Conservation (phyloP, 2,113 vertebrate species). For the Pampusana beccarii region DNA sequence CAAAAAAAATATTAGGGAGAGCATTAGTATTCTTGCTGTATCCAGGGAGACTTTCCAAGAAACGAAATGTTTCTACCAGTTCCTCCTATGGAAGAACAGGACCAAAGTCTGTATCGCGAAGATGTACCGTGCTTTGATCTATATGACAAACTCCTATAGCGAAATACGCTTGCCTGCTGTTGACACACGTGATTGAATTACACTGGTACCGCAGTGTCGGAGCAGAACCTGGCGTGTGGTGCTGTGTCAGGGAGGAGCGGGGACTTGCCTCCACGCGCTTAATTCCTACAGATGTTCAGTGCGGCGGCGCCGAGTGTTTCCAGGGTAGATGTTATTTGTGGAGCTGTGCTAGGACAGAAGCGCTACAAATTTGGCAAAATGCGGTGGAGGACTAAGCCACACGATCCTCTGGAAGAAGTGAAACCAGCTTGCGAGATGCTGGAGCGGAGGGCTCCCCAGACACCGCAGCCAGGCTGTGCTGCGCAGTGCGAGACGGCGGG, state of each 20-base stretch:
- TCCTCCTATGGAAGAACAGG: neutral
- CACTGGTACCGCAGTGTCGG: rapidly evolving
- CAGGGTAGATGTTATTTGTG: neutral
- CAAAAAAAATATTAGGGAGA: neutral
- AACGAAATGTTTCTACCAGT: neutral
- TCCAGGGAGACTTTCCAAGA: neutral
- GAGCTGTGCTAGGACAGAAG: neutral
- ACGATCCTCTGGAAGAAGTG: neutral
- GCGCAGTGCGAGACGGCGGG: neutral
- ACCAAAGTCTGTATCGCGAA: neutral
- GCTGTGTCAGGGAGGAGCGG: neutral
- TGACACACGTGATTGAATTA: rapidly evolving
- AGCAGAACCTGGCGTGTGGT: rapidly evolving
- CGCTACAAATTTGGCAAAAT: neutral
- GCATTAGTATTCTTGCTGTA: neutral
- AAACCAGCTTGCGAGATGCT: neutral
- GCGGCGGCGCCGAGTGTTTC: neutral
- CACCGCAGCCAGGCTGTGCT: neutral
- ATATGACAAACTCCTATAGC: rapidly evolving
- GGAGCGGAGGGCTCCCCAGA: neutral
- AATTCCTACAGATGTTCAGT: rapidly evolving
- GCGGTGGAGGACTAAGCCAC: neutral
- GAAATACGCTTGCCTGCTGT: rapidly evolving
- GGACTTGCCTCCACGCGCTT: neutral
- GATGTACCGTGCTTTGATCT: neutral